Conservation (phyloP, 1,140 invertebrate species). For the Magallana gigas region DNA sequence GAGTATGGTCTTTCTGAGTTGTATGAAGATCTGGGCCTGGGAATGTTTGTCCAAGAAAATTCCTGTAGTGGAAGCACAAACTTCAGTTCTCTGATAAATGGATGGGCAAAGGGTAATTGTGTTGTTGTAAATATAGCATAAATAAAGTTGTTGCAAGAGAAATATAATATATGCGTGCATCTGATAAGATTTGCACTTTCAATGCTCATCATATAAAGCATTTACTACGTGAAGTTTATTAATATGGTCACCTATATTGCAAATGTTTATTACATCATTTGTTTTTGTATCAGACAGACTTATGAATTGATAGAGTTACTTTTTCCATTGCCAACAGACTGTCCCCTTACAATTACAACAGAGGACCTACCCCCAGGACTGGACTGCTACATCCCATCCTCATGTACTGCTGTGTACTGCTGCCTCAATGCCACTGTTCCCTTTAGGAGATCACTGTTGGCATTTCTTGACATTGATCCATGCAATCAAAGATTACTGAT, state of each 20-base stretch:
- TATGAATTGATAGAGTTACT: too few species aligned
- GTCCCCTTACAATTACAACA: background rate
- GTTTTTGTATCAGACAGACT: too few species aligned
- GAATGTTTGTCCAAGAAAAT: background rate
- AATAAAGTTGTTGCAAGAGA: too few species aligned
- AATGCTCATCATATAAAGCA: too few species aligned
- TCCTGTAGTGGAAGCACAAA: background rate
- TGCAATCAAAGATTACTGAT: conserved; percentile 45
- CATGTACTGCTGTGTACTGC: conserved; percentile 46
- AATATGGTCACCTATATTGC: too few species aligned
- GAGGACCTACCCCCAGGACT: conserved; percentile 24
- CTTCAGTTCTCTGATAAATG: background rate
- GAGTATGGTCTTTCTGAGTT: background rate
- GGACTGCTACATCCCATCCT: conserved; percentile 41
- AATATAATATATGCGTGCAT: too few species aligned
- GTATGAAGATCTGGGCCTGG: conserved; percentile 1
- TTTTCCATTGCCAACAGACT: background rate
- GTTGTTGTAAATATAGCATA: background rate
- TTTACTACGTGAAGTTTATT: too few species aligned
- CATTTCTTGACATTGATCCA: conserved; percentile 43
- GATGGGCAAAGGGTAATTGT: conserved; percentile 12
- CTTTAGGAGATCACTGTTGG: conserved; percentile 41
- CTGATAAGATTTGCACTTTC: too few species aligned
- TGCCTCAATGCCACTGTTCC: conserved; percentile 31
- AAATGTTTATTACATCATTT: too few species aligned